Conservation (phyloP, 64 coral and sea anemone genomes). For the Trachythela sp. region DNA sequence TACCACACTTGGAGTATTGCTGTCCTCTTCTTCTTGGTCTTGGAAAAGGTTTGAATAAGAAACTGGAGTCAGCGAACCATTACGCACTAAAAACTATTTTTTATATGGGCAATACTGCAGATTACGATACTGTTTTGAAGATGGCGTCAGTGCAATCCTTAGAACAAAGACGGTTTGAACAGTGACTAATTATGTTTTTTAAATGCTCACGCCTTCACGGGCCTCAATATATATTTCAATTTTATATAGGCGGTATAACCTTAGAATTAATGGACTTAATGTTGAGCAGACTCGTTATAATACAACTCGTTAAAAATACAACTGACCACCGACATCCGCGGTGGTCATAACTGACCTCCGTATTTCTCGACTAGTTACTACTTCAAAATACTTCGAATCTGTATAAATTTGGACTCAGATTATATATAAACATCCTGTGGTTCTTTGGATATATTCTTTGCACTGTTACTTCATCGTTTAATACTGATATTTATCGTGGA, state of each 20-base stretch:
- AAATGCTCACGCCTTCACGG: background rate
- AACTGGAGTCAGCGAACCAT: slow-evolving; percentile 14
- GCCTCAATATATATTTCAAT: background rate
- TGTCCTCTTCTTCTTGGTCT: slow-evolving; percentile 34
- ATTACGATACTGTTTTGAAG: background rate
- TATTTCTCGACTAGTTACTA: too few relatives aligned
- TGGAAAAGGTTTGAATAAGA: slow-evolving; percentile 24
- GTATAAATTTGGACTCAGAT: too few relatives aligned
- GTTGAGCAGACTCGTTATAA: background rate
- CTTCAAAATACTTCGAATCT: too few relatives aligned
- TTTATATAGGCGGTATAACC: background rate
- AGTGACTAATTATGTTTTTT: slow-evolving; percentile 5
- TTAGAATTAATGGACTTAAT: slow-evolving; percentile 1
- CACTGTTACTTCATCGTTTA: too few relatives aligned
- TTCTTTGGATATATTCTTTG: too few relatives aligned
- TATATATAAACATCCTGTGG: too few relatives aligned
- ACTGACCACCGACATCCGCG: too few relatives aligned
- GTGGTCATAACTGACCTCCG: too few relatives aligned
- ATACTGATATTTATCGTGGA: too few relatives aligned
- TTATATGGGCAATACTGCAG: background rate
- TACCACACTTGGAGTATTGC: slow-evolving; percentile 50
- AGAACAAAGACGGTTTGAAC: background rate
- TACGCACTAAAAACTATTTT: slow-evolving; percentile 37
- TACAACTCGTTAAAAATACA: too few relatives aligned
- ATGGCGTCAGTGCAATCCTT: slow-evolving; percentile 1